Evolutionary conservation across 2,888 invertebrate species (phyloP).

Genomic region (Campopleginae sp.): DNA sequence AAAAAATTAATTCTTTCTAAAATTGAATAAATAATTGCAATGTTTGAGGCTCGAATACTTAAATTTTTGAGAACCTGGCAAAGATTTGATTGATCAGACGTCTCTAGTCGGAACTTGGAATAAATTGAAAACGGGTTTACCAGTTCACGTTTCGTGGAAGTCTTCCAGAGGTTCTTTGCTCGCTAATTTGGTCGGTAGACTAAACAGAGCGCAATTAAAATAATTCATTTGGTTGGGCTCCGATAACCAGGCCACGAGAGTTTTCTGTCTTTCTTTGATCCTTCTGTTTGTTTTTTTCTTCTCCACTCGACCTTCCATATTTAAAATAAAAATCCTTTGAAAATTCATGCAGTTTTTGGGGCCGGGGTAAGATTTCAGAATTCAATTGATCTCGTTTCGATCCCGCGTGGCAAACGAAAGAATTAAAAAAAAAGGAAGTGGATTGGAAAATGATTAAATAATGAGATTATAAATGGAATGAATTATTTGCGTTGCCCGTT

Average conservation of each 20-base stretch:
- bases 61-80: not conserved
- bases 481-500: not conserved
- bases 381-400: constrained; percentile 1
- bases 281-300: constrained; percentile 20
- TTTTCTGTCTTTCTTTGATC: not conserved
- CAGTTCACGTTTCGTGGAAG: constrained; percentile 41
- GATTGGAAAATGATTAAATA: not conserved
- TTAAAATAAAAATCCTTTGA: not conserved
- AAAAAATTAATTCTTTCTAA: not conserved
- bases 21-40: not conserved
- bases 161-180: constrained; percentile 67
- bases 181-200: constrained; percentile 74
- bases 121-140: constrained; percentile 39
- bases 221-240: constrained; percentile 72
- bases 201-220: constrained; percentile 74
- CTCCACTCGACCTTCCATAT: not conserved
- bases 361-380: not conserved
- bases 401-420: not conserved
- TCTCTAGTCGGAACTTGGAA: constrained; percentile 31
- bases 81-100: constrained; percentile 7
- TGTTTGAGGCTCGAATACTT: not conserved
- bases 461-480: constrained; percentile 18
- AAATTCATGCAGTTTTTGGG: not conserved
- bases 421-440: not conserved
- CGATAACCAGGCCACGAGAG: constrained; percentile 28